Evolutionary conservation across 2,113 vertebrate species (phyloP).

Genomic region (Thomomys bottae): DNA sequence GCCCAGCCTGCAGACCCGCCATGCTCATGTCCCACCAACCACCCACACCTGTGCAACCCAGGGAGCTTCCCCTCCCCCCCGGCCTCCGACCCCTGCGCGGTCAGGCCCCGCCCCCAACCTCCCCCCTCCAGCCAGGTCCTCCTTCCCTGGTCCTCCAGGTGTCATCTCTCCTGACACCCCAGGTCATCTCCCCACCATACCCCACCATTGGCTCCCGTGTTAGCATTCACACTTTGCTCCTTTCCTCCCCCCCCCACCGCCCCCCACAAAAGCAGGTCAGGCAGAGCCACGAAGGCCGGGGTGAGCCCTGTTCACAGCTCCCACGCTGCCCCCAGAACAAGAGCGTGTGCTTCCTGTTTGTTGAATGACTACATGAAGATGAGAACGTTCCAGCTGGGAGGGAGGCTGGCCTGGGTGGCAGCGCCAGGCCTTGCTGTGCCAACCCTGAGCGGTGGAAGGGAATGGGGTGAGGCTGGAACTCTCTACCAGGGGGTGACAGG

Average conservation of each 20-base stretch:
- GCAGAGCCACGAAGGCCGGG: not conserved
- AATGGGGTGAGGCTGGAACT: not conserved
- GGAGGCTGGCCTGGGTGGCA: not conserved
- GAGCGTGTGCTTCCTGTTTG: not conserved
- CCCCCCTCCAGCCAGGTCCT: too few species aligned
- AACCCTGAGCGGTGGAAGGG: not conserved
- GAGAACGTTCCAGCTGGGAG: not conserved
- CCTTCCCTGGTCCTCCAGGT: not conserved
- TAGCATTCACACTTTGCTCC: too few species aligned
- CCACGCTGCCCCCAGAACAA: not conserved
- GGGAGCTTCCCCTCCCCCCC: not conserved
- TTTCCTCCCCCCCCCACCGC: not conserved
- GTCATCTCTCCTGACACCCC: not conserved
- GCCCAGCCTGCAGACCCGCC: too few species aligned
- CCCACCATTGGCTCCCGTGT: too few species aligned
- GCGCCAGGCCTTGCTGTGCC: too few species aligned
- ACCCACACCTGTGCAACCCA: not conserved
- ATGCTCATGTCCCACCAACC: too few species aligned
- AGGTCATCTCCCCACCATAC: too few species aligned
- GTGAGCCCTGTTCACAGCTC: too few species aligned
- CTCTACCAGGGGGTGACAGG: conserved; percentile 17
- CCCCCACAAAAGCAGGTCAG: not conserved
- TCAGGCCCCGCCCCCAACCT: not conserved
- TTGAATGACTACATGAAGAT: not conserved
- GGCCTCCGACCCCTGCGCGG: not conserved